Evolutionary conservation across 1,140 invertebrate species (phyloP).

Genomic region (Drosophila seguyi): DNA sequence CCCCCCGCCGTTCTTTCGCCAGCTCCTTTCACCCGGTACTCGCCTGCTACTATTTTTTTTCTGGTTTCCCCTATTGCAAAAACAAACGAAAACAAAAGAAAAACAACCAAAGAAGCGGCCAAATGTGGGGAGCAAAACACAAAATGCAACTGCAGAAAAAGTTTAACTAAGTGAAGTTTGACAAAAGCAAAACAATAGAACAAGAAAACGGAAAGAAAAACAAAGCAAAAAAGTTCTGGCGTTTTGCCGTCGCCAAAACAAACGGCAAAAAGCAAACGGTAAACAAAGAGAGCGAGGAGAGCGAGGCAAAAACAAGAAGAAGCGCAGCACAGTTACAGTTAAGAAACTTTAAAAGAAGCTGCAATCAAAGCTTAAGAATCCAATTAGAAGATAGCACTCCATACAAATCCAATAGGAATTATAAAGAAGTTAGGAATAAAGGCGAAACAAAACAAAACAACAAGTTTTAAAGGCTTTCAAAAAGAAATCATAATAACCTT

Average conservation of each 20-base stretch:
- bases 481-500: too few relatives aligned
- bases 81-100: neutral
- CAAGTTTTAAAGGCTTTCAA: neutral
- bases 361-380: neutral
- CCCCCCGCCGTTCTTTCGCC: neutral
- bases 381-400: neutral
- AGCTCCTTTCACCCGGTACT: constrained; percentile 8
- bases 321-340: neutral
- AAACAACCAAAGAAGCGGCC: neutral
- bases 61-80: neutral
- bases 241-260: constrained; percentile 80
- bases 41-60: neutral
- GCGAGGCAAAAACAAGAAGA: neutral
- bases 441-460: neutral
- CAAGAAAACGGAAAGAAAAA: constrained; percentile 13
- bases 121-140: constrained; percentile 8
- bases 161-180: constrained; percentile 18
- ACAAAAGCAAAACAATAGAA: constrained; percentile 15
- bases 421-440: neutral
- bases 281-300: constrained; percentile 10
- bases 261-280: constrained; percentile 28
- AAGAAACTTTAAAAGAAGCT: neutral
- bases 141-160: constrained; percentile 12
- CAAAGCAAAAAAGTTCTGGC: constrained; percentile 14
- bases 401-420: constrained; percentile 3